A percentile compares a stretch with the other conserved stretches of the same genome.
phyloP scores from a whole-genome alignment of 2,888 invertebrate species.

The Megastigmus dorsalis region DNA sequence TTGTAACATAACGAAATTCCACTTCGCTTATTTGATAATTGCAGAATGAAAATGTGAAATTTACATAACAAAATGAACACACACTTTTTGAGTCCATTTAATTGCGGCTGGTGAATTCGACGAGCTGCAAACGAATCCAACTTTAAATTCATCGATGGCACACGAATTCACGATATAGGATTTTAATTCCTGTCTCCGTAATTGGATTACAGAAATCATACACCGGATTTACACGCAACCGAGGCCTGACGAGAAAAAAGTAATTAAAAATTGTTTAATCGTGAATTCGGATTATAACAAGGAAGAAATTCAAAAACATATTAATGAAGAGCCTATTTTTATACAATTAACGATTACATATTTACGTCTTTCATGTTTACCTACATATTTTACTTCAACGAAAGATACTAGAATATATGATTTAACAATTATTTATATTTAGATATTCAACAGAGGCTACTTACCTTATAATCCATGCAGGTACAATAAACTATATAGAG shows the following conservation, averaged over 20 bases:
- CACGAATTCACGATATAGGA: background rate
- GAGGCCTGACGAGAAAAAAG: background rate
- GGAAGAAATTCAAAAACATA: too few species aligned
- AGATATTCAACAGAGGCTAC: too few species aligned
- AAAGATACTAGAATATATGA: too few species aligned
- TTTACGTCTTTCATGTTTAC: too few species aligned
- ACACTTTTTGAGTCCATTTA: background rate
- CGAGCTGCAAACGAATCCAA: background rate
- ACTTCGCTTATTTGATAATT: background rate
- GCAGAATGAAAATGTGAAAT: background rate
- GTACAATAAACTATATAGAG: too few species aligned
- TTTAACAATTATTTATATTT: too few species aligned
- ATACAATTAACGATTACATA: too few species aligned
- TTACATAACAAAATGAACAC: conserved; percentile 23
- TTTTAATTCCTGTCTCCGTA: background rate
- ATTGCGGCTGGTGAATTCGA: background rate
- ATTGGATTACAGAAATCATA: conserved; percentile 29
- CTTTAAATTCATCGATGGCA: background rate
- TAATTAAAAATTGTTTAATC: conserved; percentile 7
- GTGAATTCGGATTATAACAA: background rate
- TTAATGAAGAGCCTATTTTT: too few species aligned
- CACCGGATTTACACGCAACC: background rate
- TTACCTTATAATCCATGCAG: too few species aligned
- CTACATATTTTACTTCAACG: too few species aligned
- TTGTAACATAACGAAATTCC: too few species aligned